Percentiles rank a stretch among this genome's conserved stretches.
These are phyloP conservation scores for Dipodomys merriami DNA, from an alignment of 2,113 vertebrate genomes.

Conservation along the genomic window DNA sequence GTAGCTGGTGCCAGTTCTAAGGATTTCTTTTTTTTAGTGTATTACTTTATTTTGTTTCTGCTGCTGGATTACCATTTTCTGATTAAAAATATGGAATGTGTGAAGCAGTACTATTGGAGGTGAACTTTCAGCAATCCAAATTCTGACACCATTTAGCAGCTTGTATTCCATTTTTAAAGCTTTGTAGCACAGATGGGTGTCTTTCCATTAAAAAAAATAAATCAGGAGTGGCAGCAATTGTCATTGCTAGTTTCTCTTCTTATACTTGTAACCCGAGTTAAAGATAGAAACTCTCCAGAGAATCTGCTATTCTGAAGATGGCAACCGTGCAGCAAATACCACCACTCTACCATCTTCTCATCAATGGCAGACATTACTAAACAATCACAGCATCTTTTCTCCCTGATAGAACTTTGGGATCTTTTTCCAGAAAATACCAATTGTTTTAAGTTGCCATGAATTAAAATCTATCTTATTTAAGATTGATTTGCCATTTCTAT, in stretches of 20 bases:
- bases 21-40: not conserved
- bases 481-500: not conserved
- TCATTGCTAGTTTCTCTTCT: slow-evolving; percentile 63
- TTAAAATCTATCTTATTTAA: not conserved
- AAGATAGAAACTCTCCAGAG: slow-evolving; percentile 44
- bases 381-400: not conserved
- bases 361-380: slow-evolving; percentile 24
- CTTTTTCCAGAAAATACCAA: slow-evolving; percentile 9
- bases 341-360: not conserved
- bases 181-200: slow-evolving; percentile 66
- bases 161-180: slow-evolving; percentile 67
- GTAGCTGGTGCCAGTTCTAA: not conserved
- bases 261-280: slow-evolving; percentile 30
- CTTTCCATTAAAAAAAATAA: slow-evolving; percentile 72
- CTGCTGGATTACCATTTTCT: not conserved
- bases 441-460: not conserved
- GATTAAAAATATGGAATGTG: not conserved
- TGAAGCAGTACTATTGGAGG: slow-evolving; percentile 31
- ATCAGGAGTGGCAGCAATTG: slow-evolving; percentile 58
- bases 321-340: not conserved
- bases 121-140: slow-evolving; percentile 38
- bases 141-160: slow-evolving; percentile 61
- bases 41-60: not conserved
- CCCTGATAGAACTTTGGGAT: not conserved
- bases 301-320: not conserved